Conservation (phyloP, 2,113 vertebrate species). For the Phylloscopus trochilus region DNA sequence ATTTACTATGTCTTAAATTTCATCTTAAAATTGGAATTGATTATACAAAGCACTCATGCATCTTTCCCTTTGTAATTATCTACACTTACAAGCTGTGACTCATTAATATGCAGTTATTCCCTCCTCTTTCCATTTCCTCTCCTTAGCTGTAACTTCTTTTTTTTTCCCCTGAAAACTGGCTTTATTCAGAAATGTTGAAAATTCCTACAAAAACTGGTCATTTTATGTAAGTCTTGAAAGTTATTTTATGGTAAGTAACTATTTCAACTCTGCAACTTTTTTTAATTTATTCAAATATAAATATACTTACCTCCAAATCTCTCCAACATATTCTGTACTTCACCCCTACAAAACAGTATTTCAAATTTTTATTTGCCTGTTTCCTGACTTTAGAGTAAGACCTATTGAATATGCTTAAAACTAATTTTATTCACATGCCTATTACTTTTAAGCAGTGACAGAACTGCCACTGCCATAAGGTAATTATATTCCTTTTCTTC, state of each 20-base stretch:
- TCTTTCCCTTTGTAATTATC: background rate
- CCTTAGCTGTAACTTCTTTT: background rate
- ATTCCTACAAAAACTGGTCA: background rate
- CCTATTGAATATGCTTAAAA: background rate
- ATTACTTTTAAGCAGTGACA: background rate
- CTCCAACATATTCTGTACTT: slow-evolving; percentile 91
- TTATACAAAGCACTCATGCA: background rate
- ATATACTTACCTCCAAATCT: slow-evolving; percentile 84
- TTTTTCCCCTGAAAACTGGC: background rate
- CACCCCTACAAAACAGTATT: slow-evolving; percentile 73
- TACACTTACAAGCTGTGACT: background rate
- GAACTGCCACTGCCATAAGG: background rate
- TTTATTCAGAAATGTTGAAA: background rate
- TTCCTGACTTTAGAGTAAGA: background rate
- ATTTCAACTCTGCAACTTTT: background rate
- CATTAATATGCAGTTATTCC: background rate
- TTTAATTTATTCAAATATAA: background rate
- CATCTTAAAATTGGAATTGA: background rate
- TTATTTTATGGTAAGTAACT: background rate
- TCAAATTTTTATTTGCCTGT: background rate
- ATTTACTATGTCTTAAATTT: background rate
- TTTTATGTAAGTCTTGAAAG: background rate
- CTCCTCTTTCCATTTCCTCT: background rate
- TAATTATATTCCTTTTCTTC: background rate
- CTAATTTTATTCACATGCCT: background rate